Conservation (phyloP, 2,797 vertebrate species). For the Schizothorax lantsangensis region DNA sequence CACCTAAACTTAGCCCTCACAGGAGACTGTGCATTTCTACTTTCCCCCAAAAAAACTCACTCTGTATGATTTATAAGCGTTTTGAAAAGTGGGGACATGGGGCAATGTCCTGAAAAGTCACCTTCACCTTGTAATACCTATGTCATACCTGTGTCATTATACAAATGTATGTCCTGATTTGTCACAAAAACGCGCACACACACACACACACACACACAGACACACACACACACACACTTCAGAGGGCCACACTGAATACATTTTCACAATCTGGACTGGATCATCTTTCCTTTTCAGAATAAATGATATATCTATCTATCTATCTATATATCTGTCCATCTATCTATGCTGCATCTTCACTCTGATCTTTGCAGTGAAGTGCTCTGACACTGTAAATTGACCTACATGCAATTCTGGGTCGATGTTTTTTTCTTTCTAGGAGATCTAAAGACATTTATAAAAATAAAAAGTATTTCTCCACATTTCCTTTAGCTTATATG, state of each 20-base stretch:
- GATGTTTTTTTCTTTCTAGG: background rate
- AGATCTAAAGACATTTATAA: background rate
- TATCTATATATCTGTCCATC: background rate
- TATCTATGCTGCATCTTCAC: background rate
- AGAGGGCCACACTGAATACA: conserved; percentile 42
- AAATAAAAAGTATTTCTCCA: background rate
- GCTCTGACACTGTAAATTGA: background rate
- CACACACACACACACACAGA: conserved; percentile 37
- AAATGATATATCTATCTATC: background rate
- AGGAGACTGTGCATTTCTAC: no score
- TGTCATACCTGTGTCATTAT: no score
- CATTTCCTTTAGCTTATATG: background rate
- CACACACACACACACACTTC: conserved; percentile 41
- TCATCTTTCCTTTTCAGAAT: conserved; percentile 19
- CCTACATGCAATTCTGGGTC: background rate
- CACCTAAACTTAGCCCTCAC: no score
- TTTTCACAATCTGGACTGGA: conserved; percentile 61
- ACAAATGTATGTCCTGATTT: no score
- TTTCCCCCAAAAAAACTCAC: no score
- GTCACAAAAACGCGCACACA: no score
- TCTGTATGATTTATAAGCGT: no score
- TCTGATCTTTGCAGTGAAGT: background rate
- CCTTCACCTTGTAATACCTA: no score
- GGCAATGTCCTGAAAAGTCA: no score
- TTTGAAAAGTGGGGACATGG: no score